Conservation (phyloP, 2,113 vertebrate genomes). For the Larimichthys polyactis region DNA sequence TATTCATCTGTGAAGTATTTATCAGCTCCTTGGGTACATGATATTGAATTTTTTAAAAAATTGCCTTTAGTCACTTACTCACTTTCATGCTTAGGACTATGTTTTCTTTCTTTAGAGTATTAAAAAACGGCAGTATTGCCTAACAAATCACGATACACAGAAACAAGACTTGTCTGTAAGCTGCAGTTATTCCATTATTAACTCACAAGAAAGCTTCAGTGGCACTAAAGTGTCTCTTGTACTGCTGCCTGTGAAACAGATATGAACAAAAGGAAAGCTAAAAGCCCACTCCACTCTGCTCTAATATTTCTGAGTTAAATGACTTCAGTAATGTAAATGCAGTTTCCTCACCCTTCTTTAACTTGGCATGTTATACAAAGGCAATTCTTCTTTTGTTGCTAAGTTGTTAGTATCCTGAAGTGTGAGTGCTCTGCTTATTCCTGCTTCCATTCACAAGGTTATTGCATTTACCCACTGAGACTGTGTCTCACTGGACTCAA, state of each 20-base stretch:
- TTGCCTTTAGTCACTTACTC: not conserved
- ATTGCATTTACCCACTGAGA: slow-evolving; percentile 30
- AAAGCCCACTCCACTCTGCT: not conserved
- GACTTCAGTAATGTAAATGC: not conserved
- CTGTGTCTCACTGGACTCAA: slow-evolving; percentile 15
- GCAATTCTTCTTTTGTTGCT: slow-evolving; percentile 2
- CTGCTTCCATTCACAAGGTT: slow-evolving; percentile 11
- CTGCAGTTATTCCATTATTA: slow-evolving; percentile 5
- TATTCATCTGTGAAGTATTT: slow-evolving; percentile 23
- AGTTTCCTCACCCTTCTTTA: not conserved
- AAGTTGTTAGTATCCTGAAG: slow-evolving; percentile 7
- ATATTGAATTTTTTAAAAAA: slow-evolving; percentile 21
- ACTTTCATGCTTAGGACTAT: not conserved
- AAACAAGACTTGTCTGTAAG: not conserved
- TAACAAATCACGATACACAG: not conserved
- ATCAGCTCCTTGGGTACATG: slow-evolving; percentile 8
- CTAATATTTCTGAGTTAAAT: slow-evolving; percentile 5
- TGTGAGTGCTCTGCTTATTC: slow-evolving; percentile 30
- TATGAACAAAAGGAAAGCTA: not conserved
- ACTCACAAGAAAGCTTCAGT: not conserved
- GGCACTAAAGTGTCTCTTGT: not conserved
- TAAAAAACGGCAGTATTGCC: not conserved
- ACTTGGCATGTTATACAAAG: slow-evolving; percentile 18
- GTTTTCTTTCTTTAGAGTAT: not conserved
- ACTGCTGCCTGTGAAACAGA: not conserved